These are phyloP conservation scores for Saguinus midas DNA, from an alignment of 2,113 vertebrate species.

Conservation along the genomic window DNA sequence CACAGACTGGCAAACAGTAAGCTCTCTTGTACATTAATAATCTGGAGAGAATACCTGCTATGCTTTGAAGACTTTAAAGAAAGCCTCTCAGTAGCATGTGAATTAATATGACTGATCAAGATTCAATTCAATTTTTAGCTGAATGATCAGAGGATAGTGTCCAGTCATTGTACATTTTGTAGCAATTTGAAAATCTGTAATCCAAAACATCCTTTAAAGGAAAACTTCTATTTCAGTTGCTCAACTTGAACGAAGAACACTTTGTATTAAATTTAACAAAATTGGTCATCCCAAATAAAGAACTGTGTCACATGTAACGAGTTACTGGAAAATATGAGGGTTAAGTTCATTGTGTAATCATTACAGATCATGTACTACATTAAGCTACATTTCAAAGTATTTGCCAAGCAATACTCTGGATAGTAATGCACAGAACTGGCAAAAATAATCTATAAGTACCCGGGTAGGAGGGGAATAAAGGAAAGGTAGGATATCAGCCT, in stretches of 20 bases:
- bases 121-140: slow-evolving; percentile 39
- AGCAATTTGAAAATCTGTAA: slow-evolving; percentile 42
- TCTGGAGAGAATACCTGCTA: slow-evolving; percentile 55
- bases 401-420: background rate
- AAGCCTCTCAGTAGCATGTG: slow-evolving; percentile 36
- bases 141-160: slow-evolving; percentile 36
- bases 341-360: background rate
- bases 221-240: slow-evolving; percentile 7
- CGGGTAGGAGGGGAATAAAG: background rate
- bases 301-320: slow-evolving; percentile 2
- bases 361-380: background rate
- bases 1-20: slow-evolving; percentile 53
- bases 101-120: slow-evolving; percentile 36
- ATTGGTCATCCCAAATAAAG: slow-evolving; percentile 40
- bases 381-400: slow-evolving; percentile 24
- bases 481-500: background rate
- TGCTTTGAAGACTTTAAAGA: slow-evolving; percentile 66
- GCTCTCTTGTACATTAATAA: slow-evolving; percentile 54
- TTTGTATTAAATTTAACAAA: slow-evolving; percentile 31
- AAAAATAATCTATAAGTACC: background rate
- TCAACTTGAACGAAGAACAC: background rate
- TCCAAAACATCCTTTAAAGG: slow-evolving; percentile 31
- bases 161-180: background rate
- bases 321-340: background rate
- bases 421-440: background rate